Percentiles rank a stretch among this genome's conserved stretches.
phyloP scores from a whole-genome alignment of 2,888 invertebrate genomes.

The Thyatira batis region DNA sequence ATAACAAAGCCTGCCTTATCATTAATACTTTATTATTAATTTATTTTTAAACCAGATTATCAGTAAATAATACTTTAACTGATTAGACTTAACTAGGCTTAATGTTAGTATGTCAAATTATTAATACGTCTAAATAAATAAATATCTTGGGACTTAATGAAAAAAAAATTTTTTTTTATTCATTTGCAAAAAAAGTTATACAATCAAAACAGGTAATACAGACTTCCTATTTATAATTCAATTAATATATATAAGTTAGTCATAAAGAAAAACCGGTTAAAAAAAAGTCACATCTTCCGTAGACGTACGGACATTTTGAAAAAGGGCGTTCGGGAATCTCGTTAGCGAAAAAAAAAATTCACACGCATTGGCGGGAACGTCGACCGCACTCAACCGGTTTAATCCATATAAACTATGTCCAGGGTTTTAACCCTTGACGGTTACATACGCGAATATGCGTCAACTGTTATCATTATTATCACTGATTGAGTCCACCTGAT shows the following conservation, averaged over 20 bases:
- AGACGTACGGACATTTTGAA: neutral
- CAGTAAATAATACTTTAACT: too few relatives aligned
- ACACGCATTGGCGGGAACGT: slow-evolving; percentile 37
- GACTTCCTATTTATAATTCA: neutral
- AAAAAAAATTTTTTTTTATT: too few relatives aligned
- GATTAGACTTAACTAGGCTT: too few relatives aligned
- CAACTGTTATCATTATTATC: slow-evolving; percentile 59
- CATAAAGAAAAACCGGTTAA: slow-evolving; percentile 15
- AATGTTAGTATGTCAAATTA: too few relatives aligned
- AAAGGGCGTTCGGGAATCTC: slow-evolving; percentile 3
- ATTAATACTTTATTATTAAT: too few relatives aligned
- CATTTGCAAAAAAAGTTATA: too few relatives aligned
- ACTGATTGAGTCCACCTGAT: slow-evolving; percentile 69
- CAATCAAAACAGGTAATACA: too few relatives aligned
- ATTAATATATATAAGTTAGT: neutral
- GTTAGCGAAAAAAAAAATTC: slow-evolving; percentile 22
- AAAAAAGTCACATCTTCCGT: slow-evolving; percentile 6
- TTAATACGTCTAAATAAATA: too few relatives aligned
- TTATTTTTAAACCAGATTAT: too few relatives aligned
- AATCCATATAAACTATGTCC: slow-evolving; percentile 25
- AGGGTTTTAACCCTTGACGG: slow-evolving; percentile 15
- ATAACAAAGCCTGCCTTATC: too few relatives aligned
- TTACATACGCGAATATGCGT: slow-evolving; percentile 28
- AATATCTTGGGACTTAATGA: too few relatives aligned
- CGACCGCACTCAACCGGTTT: slow-evolving; percentile 54